Percentiles rank a stretch among this genome's conserved stretches.
Evolutionary conservation across 2,888 invertebrate species (phyloP).

Genomic region (Catocala nupta): DNA sequence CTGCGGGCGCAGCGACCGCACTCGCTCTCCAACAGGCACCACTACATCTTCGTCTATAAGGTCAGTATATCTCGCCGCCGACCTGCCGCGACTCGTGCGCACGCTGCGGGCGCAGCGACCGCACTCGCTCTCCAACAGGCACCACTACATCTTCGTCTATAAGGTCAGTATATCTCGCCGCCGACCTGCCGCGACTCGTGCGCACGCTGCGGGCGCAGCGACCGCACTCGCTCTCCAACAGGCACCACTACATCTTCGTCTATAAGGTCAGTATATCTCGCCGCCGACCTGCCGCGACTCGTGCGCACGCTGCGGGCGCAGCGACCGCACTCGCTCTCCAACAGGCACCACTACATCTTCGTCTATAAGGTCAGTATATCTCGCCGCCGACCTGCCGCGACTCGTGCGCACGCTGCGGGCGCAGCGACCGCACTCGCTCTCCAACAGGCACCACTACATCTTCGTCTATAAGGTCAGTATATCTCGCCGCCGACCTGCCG

Average conservation of each 20-base stretch:
- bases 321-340: conserved; percentile 95
- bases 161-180: conserved; percentile 81
- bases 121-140: conserved; percentile 95
- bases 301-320: conserved; percentile 95
- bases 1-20: conserved; percentile 96
- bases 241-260: conserved; percentile 96
- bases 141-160: conserved; percentile 97
- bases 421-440: conserved; percentile 95
- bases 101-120: conserved; percentile 95
- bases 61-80: conserved; percentile 83
- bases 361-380: conserved; percentile 89
- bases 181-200: conserved; percentile 95
- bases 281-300: conserved; percentile 94
- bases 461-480: conserved; percentile 91
- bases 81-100: conserved; percentile 95
- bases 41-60: conserved; percentile 96
- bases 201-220: conserved; percentile 94
- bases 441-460: conserved; percentile 96
- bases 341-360: conserved; percentile 96
- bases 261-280: conserved; percentile 86
- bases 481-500: conserved; percentile 92
- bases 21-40: conserved; percentile 96
- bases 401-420: conserved; percentile 94
- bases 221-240: conserved; percentile 95
- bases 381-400: conserved; percentile 94